phyloP scores from a whole-genome alignment of 2,113 vertebrate species.

The Chloroceryle aenea region DNA sequence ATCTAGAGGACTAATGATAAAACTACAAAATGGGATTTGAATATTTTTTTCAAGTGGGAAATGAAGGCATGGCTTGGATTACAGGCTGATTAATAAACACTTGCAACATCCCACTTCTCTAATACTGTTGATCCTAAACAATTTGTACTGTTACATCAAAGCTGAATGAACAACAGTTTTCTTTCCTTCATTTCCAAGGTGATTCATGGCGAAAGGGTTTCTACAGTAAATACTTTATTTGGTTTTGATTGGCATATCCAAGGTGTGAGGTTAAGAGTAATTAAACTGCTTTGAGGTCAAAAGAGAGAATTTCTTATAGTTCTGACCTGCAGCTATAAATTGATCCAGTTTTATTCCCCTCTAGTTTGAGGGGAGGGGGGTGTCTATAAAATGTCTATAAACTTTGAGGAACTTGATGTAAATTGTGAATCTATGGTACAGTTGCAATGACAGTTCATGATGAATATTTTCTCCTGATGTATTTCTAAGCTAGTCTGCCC shows the following conservation, averaged over 20 bases:
- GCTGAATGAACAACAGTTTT: background rate
- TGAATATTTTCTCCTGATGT: background rate
- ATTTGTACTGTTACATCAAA: background rate
- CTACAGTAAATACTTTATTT: background rate
- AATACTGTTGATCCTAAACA: background rate
- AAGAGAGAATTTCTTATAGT: background rate
- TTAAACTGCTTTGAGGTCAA: background rate
- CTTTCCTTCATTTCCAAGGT: background rate
- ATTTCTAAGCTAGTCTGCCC: background rate
- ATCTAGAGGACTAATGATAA: background rate
- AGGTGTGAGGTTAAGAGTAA: background rate
- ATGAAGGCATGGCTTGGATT: background rate
- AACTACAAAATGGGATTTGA: background rate
- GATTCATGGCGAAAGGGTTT: background rate
- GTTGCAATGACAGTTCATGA: background rate
- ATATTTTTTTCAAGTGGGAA: background rate
- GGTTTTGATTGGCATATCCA: background rate
- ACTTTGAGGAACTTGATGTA: background rate
- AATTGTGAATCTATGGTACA: background rate
- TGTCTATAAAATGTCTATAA: background rate
- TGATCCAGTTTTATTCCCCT: background rate
- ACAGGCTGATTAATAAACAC: background rate
- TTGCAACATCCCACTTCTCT: background rate
- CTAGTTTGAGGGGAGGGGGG: fast-evolving
- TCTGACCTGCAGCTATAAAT: background rate